Evolutionary conservation across 2,888 invertebrate genomes (phyloP).

Genomic region (Dynastes hyllus): DNA sequence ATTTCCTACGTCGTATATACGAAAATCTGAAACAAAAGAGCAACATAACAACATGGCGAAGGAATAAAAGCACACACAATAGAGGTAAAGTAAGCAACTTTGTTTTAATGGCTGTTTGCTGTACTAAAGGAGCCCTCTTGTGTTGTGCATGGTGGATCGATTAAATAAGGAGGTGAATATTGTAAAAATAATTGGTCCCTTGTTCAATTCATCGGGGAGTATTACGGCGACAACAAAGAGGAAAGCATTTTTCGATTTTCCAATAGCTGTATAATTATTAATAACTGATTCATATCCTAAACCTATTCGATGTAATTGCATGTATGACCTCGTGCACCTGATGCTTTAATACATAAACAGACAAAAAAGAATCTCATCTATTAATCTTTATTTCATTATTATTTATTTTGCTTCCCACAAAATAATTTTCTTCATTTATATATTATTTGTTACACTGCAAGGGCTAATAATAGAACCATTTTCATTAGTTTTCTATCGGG

Average conservation of each 20-base stretch:
- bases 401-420: too few relatives aligned
- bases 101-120: slow-evolving; percentile 5
- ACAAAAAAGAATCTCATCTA: too few relatives aligned
- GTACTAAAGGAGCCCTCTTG: neutral
- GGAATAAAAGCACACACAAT: neutral
- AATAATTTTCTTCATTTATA: too few relatives aligned
- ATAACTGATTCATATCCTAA: neutral
- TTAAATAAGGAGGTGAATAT: neutral
- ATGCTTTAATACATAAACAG: too few relatives aligned
- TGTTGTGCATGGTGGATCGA: neutral
- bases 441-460: too few relatives aligned
- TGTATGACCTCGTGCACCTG: too few relatives aligned
- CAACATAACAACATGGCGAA: neutral
- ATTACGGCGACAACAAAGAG: too few relatives aligned
- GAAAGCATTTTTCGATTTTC: neutral
- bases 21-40: neutral
- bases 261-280: neutral
- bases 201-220: too few relatives aligned
- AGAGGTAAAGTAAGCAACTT: slow-evolving; percentile 17
- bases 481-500: too few relatives aligned
- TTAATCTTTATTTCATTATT: too few relatives aligned
- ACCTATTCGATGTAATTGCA: too few relatives aligned
- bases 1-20: neutral
- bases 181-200: neutral
- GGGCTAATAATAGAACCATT: too few relatives aligned